phyloP scores from a whole-genome alignment of 2,888 invertebrate species.

The Pachycephus smyrnensis region DNA sequence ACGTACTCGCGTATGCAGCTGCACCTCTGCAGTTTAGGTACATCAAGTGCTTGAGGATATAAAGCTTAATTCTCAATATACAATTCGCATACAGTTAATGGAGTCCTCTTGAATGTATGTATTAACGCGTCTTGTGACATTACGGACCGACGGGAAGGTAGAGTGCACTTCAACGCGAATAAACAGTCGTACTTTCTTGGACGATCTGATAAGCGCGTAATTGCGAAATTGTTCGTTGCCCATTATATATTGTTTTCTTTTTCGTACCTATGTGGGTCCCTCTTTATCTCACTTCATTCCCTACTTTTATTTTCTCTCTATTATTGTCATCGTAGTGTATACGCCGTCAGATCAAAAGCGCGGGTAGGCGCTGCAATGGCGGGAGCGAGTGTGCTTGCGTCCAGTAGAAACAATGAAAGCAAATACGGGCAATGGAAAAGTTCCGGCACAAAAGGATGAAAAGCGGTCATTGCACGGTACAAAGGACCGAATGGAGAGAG shows the following conservation, averaged over 20 bases:
- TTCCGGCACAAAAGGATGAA: constrained; percentile 51
- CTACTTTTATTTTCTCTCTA: background rate
- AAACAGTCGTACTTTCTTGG: background rate
- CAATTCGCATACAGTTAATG: background rate
- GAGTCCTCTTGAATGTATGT: background rate
- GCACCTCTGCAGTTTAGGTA: background rate
- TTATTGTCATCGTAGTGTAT: constrained; percentile 28
- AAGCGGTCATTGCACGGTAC: constrained; percentile 51
- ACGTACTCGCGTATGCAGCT: background rate
- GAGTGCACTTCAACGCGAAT: background rate
- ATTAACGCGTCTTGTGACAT: background rate
- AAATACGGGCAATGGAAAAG: constrained; percentile 61
- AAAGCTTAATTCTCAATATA: background rate
- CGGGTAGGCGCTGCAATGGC: constrained; percentile 39
- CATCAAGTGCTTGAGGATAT: background rate
- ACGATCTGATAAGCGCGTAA: background rate
- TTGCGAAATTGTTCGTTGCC: background rate
- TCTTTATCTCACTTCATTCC: background rate
- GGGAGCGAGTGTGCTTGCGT: constrained; percentile 19
- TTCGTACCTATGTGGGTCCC: background rate
- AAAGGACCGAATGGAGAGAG: constrained; percentile 53
- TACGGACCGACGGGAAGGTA: background rate
- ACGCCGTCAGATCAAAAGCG: constrained; percentile 54
- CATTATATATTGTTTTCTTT: background rate
- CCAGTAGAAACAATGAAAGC: constrained; percentile 58